Evolutionary conservation across 1,140 invertebrate genomes (phyloP).

Genomic region (Rhynchophorus ferrugineus): DNA sequence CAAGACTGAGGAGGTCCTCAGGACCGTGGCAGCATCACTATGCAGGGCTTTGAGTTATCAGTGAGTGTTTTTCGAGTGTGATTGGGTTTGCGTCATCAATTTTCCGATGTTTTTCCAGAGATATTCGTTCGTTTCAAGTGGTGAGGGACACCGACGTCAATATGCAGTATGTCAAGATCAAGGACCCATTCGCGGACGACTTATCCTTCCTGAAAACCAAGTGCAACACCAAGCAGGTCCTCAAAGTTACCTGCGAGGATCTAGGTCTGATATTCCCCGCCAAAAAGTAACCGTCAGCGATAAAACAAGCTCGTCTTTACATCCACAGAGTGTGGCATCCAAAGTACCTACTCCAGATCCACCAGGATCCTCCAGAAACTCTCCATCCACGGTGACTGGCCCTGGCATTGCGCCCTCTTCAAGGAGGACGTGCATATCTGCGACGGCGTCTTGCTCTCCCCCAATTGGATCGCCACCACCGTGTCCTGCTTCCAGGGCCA

Average conservation of each 20-base stretch:
- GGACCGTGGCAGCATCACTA: constrained; percentile 65
- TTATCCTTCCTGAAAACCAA: constrained; percentile 69
- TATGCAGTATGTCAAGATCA: constrained; percentile 62
- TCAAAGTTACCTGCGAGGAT: constrained; percentile 69
- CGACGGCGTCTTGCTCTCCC: constrained; percentile 72
- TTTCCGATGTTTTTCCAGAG: constrained; percentile 32
- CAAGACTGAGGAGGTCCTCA: constrained; percentile 48
- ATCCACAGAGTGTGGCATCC: constrained; percentile 67
- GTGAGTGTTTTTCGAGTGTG: constrained; percentile 45
- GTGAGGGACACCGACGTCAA: constrained; percentile 37
- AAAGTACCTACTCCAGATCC: constrained; percentile 48
- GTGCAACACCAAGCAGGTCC: constrained; percentile 68
- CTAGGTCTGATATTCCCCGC: constrained; percentile 55
- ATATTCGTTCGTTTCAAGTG: constrained; percentile 33
- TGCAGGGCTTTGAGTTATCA: constrained; percentile 68
- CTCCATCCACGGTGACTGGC: constrained; percentile 74
- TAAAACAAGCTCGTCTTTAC: too few species aligned
- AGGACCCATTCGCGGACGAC: constrained; percentile 68
- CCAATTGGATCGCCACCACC: constrained; percentile 77
- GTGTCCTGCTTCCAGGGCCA: constrained; percentile 86
- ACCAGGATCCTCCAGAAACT: constrained; percentile 56
- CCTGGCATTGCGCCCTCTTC: constrained; percentile 78
- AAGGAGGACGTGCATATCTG: constrained; percentile 80
- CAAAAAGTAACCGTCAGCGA: too few species aligned
- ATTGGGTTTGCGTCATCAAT: too few species aligned